Conservation (phyloP, 2,888 invertebrate species). For the Seladonia tumulorum region DNA sequence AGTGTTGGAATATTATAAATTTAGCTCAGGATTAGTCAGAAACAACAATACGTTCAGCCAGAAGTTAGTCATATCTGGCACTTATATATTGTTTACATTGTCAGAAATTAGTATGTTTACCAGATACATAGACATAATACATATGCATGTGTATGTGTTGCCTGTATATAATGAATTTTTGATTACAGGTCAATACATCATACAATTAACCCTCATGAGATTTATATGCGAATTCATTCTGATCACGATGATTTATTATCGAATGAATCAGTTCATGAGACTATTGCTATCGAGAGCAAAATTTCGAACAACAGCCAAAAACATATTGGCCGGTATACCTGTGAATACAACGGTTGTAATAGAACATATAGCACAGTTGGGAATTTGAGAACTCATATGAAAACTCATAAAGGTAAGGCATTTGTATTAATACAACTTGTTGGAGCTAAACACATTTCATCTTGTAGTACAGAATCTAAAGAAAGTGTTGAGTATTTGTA, state of each 20-base stretch:
- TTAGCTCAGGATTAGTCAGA: slow-evolving; percentile 51
- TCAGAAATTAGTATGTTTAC: slow-evolving; percentile 19
- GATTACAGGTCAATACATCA: slow-evolving; percentile 88
- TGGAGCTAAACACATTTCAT: background rate
- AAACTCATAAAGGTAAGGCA: slow-evolving; percentile 95
- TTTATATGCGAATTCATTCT: slow-evolving; percentile 89
- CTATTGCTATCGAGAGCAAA: slow-evolving; percentile 88
- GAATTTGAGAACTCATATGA: slow-evolving; percentile 97
- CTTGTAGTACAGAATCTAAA: background rate
- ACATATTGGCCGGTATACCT: slow-evolving; percentile 90
- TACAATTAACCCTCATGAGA: slow-evolving; percentile 89
- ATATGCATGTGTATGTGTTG: background rate
- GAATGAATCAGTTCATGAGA: slow-evolving; percentile 89
- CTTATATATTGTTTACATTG: slow-evolving; percentile 53
- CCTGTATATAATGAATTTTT: background rate
- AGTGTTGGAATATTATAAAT: slow-evolving; percentile 62
- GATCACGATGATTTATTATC: slow-evolving; percentile 88
- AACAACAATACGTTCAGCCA: slow-evolving; percentile 58
- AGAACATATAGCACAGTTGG: slow-evolving; percentile 97
- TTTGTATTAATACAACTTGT: background rate
- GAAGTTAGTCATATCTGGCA: slow-evolving; percentile 62
- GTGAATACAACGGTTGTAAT: slow-evolving; percentile 95
- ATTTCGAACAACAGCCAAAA: slow-evolving; percentile 87
- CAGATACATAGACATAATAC: background rate
- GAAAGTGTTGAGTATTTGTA: background rate